These are phyloP conservation scores for Acanthosepion lycidas DNA, from an alignment of 2,888 invertebrate genomes.

Conservation along the genomic window DNA sequence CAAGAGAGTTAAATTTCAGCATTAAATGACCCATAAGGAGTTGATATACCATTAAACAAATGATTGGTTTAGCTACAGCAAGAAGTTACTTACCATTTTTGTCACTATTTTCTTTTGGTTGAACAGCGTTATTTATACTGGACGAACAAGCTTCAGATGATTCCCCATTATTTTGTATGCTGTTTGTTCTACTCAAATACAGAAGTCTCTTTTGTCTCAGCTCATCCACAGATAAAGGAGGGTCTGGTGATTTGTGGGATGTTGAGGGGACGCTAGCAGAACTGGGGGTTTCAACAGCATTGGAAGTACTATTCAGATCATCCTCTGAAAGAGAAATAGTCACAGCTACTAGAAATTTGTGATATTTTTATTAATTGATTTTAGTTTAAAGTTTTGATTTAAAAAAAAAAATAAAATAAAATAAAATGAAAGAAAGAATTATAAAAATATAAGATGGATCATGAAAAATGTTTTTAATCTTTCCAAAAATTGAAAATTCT, in stretches of 20 bases:
- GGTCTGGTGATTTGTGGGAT: constrained; percentile 49
- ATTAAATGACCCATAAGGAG: too few species aligned
- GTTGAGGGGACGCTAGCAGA: constrained; percentile 47
- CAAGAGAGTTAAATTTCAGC: too few species aligned
- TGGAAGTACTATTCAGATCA: not conserved
- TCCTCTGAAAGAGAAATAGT: not conserved
- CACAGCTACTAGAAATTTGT: too few species aligned
- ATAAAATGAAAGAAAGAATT: too few species aligned
- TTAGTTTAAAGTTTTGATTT: too few species aligned
- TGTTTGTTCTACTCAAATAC: constrained; percentile 25
- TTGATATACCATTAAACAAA: too few species aligned
- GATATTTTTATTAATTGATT: too few species aligned
- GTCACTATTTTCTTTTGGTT: constrained; percentile 11
- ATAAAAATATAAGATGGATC: too few species aligned
- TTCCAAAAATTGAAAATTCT: too few species aligned
- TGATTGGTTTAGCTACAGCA: too few species aligned
- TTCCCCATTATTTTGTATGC: constrained; percentile 41
- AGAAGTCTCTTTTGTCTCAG: constrained; percentile 60
- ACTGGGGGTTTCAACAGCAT: not conserved
- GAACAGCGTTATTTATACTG: not conserved
- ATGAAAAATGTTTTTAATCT: too few species aligned
- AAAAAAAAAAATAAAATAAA: too few species aligned
- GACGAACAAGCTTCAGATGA: not conserved
- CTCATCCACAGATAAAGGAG: constrained; percentile 57
- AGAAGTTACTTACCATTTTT: constrained; percentile 1